Percentiles rank a stretch among this genome's conserved stretches.
Evolutionary conservation across 2,888 invertebrate genomes (phyloP).

Genomic region (Epinotia demarniana): DNA sequence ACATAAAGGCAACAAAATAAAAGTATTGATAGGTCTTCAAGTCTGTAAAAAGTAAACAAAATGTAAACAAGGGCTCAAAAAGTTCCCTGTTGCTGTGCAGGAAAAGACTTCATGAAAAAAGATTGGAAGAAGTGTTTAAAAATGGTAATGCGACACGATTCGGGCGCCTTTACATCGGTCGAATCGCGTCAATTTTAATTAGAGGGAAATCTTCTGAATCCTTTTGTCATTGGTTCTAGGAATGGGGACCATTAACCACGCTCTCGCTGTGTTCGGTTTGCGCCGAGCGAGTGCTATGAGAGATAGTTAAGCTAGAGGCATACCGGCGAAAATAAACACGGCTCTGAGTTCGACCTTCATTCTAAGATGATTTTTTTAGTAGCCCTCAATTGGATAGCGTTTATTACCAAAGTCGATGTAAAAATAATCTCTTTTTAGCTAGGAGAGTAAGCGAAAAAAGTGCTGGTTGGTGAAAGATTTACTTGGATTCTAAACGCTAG

Average conservation of each 20-base stretch:
- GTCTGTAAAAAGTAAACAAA: conserved; percentile 3
- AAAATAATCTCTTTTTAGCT: no score
- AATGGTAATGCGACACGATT: conserved; percentile 37
- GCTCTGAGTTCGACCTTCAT: neutral
- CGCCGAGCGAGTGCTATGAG: neutral
- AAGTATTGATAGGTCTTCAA: neutral
- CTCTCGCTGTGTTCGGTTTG: conserved; percentile 17
- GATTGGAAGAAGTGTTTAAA: conserved; percentile 40
- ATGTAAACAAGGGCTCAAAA: neutral
- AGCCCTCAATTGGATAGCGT: no score
- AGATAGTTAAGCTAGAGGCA: neutral
- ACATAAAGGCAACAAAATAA: neutral
- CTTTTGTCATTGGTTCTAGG: conserved; percentile 56
- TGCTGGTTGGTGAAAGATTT: no score
- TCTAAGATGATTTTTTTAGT: neutral
- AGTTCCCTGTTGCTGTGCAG: conserved; percentile 1
- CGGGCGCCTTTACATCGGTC: conserved; percentile 35
- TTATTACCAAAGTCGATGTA: no score
- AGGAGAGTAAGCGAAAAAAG: no score
- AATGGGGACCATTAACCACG: conserved; percentile 37
- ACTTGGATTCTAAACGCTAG: no score
- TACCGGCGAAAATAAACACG: neutral
- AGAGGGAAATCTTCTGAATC: conserved; percentile 49
- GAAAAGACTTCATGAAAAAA: conserved; percentile 14
- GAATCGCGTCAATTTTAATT: conserved; percentile 57